A percentile compares a stretch with the other conserved stretches of the same genome.
phyloP scores from a whole-genome alignment of 2,888 invertebrate genomes.

The Limnephilus auricula region DNA sequence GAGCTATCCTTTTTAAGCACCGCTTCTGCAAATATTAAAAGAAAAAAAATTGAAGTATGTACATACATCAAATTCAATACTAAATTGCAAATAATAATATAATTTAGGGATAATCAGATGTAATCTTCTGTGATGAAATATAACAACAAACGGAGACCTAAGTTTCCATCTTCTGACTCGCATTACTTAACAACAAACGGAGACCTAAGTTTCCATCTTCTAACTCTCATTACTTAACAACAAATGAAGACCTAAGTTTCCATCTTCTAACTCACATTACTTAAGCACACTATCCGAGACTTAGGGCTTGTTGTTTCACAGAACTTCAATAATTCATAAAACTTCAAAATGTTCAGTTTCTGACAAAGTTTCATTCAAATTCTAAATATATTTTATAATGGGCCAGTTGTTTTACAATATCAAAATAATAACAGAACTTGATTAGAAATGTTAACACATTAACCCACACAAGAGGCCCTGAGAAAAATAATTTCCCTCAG shows the following conservation, averaged over 20 bases:
- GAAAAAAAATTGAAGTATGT: neutral
- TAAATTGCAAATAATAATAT: neutral
- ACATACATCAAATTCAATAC: no score
- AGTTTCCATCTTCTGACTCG: no score
- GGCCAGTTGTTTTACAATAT: no score
- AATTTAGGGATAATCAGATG: neutral
- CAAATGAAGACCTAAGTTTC: neutral
- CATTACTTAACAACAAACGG: neutral
- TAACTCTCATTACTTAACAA: no score
- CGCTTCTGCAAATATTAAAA: slow-evolving; percentile 49
- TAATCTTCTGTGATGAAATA: neutral
- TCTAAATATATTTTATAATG: no score
- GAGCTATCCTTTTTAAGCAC: slow-evolving; percentile 49
- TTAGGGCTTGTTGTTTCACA: neutral
- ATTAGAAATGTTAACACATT: no score
- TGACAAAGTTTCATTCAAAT: no score
- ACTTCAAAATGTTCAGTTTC: no score
- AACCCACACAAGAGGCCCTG: no score
- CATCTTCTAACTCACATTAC: neutral
- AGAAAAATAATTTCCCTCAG: no score
- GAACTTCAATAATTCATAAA: no score
- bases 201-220: neutral
- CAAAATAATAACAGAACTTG: no score
- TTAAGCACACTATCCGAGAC: neutral
- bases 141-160: neutral